Percentiles rank a stretch among this genome's conserved stretches.
Conservation (phyloP, 2,888 invertebrate genomes). For the Sarcophaga rosellei region DNA sequence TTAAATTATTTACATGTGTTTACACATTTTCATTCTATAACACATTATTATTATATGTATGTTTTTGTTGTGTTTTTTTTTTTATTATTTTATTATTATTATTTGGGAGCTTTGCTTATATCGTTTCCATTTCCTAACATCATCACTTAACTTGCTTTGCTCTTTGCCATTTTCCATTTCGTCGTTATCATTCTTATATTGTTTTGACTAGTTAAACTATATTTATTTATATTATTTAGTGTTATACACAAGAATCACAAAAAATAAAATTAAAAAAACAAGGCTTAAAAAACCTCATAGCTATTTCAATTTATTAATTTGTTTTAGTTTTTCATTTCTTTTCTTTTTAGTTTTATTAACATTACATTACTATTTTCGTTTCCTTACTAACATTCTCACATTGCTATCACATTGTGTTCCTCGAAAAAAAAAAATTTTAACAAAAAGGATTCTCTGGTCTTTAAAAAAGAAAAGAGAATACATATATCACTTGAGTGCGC, state of each 20-base stretch:
- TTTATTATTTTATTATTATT: constrained; percentile 20
- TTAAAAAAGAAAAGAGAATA: not conserved
- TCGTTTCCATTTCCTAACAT: not conserved
- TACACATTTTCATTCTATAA: constrained; percentile 25
- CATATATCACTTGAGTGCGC: not conserved
- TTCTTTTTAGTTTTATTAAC: constrained; percentile 25
- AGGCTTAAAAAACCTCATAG: constrained; percentile 51
- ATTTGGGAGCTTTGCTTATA: constrained; percentile 1
- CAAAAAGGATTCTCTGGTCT: not conserved
- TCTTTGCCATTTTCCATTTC: constrained; percentile 50
- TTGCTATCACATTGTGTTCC: constrained; percentile 65
- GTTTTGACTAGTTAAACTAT: constrained; percentile 67
- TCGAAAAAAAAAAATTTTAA: constrained; percentile 16
- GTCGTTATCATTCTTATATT: constrained; percentile 25
- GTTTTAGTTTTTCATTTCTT: not conserved
- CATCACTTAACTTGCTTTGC: constrained; percentile 13
- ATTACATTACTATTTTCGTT: constrained; percentile 27
- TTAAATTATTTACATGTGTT: constrained; percentile 56
- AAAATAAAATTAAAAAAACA: constrained; percentile 54
- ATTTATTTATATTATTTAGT: constrained; percentile 44
- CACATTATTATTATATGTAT: constrained; percentile 23
- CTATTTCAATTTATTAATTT: constrained; percentile 32
- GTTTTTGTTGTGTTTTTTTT: constrained; percentile 16
- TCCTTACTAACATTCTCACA: constrained; percentile 52
- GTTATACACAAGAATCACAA: constrained; percentile 68